Evolutionary conservation across 2,113 vertebrate species (phyloP).

Genomic region (Albula glossodonta): DNA sequence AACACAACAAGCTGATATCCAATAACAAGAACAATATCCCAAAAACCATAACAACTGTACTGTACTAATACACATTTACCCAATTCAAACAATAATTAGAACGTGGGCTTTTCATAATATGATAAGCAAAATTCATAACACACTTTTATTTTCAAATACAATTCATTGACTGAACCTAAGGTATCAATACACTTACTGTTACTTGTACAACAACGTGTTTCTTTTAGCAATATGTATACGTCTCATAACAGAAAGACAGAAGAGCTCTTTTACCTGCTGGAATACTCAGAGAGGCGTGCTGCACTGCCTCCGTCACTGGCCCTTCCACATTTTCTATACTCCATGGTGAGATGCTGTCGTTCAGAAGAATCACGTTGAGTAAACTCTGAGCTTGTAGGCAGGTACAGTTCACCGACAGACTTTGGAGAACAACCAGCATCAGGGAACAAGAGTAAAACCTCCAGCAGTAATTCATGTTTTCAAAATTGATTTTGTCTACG

Average conservation of each 20-base stretch:
- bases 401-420: background rate
- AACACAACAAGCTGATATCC: background rate
- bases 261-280: constrained; percentile 43
- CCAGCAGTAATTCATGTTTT: background rate
- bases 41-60: background rate
- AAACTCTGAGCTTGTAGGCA: constrained; percentile 25
- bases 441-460: constrained; percentile 33
- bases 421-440: constrained; percentile 38
- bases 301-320: constrained; percentile 63
- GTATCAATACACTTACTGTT: no score
- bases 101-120: background rate
- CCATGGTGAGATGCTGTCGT: constrained; percentile 73
- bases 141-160: no score
- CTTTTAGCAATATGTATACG: no score
- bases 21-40: background rate
- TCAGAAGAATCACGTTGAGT: constrained; percentile 85
- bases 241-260: no score
- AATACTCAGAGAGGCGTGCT: constrained; percentile 53
- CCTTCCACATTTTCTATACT: constrained; percentile 53
- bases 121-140: background rate
- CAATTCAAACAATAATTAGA: background rate
- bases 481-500: background rate
- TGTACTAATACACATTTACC: background rate
- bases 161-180: no score
- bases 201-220: no score